A percentile compares a stretch with the other conserved stretches of the same genome.
phyloP scores from a whole-genome alignment of 2,797 vertebrate genomes.

The Champsocephalus gunnari region DNA sequence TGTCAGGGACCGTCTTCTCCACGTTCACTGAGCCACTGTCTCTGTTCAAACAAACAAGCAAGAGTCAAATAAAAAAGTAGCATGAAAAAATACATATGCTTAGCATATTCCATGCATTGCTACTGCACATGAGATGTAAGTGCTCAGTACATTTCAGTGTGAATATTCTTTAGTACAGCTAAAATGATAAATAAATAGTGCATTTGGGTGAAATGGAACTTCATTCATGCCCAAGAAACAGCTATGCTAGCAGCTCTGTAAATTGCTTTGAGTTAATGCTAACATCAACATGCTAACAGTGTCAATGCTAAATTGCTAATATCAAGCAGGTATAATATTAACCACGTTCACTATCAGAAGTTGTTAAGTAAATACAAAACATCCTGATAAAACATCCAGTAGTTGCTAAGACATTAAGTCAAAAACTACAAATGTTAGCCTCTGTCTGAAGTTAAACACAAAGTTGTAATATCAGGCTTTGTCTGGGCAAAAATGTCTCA shows the following conservation, averaged over 20 bases:
- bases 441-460: neutral
- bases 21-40: constrained; percentile 56
- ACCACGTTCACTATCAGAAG: neutral
- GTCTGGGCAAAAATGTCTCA: too few relatives aligned
- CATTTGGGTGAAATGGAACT: too few relatives aligned
- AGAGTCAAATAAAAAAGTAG: neutral
- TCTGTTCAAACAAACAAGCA: constrained; percentile 53
- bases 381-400: too few relatives aligned
- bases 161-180: too few relatives aligned
- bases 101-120: neutral
- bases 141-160: neutral
- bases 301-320: neutral
- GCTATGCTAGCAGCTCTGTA: neutral
- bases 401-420: neutral
- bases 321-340: neutral
- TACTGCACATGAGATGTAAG: neutral
- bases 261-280: too few relatives aligned
- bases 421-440: neutral
- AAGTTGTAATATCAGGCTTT: neutral
- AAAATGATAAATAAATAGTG: too few relatives aligned
- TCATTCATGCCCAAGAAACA: too few relatives aligned
- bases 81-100: neutral
- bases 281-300: neutral
- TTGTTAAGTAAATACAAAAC: neutral
- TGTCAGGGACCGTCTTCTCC: constrained; percentile 81